These are phyloP conservation scores for Echinops telfairi DNA, from an alignment of 2,113 vertebrate genomes.

Conservation along the genomic window DNA sequence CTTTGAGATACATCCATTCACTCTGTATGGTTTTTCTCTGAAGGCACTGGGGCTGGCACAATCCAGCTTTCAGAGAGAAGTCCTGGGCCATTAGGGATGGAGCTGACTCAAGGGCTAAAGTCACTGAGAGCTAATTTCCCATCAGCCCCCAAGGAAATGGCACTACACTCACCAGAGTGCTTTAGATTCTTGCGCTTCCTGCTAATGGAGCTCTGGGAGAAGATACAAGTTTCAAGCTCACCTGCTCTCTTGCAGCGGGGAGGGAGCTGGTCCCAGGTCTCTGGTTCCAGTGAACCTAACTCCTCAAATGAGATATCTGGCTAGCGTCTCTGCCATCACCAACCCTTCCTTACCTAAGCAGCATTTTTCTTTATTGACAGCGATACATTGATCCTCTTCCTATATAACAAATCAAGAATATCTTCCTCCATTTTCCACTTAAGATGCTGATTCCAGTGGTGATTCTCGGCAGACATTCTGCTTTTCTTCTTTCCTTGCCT, in stretches of 20 bases:
- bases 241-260: background rate
- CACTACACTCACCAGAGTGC: background rate
- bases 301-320: background rate
- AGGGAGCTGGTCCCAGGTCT: background rate
- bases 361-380: too few species aligned
- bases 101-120: background rate
- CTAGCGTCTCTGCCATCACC: background rate
- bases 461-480: background rate
- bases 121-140: background rate
- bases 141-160: background rate
- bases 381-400: background rate
- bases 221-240: background rate
- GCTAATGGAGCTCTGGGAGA: background rate
- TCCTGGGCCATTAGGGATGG: background rate
- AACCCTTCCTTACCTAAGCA: background rate
- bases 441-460: background rate
- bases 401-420: background rate
- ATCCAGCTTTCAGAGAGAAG: background rate
- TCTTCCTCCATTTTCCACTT: slow-evolving; percentile 16
- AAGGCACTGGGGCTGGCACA: background rate
- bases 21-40: background rate
- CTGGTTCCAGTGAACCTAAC: background rate
- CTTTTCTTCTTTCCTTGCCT: background rate
- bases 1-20: background rate
- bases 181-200: slow-evolving; percentile 45